Percentiles rank a stretch among this genome's conserved stretches.
Conservation (phyloP, 2,888 invertebrate genomes). For the Mesoligia furuncula region DNA sequence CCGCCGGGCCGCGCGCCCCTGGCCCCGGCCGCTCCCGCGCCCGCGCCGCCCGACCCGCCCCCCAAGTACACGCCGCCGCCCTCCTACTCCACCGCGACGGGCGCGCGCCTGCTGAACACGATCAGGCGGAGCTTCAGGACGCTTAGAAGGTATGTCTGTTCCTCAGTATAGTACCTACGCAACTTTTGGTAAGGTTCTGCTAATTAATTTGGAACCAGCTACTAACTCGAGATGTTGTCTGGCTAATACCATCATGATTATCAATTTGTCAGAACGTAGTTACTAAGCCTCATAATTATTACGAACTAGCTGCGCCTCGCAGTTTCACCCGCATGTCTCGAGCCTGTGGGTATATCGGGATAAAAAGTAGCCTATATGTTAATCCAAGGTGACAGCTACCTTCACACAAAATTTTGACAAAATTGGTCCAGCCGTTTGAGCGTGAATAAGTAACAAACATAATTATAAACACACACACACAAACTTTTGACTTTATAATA, state of each 20-base stretch:
- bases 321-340: too few species aligned
- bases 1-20: slow-evolving; percentile 56
- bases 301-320: too few species aligned
- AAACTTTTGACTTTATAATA: too few species aligned
- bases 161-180: background rate
- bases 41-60: slow-evolving; percentile 92
- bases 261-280: background rate
- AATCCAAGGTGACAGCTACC: too few species aligned
- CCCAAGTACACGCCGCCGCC: slow-evolving; percentile 98
- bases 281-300: background rate
- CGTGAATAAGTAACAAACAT: too few species aligned
- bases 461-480: too few species aligned
- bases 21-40: slow-evolving; percentile 44
- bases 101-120: slow-evolving; percentile 95
- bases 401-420: too few species aligned
- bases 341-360: too few species aligned
- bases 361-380: too few species aligned
- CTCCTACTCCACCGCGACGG: slow-evolving; percentile 97
- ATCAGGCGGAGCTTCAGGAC: slow-evolving; percentile 94
- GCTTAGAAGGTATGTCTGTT: slow-evolving; percentile 79
- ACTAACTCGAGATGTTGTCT: too few species aligned
- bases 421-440: too few species aligned
- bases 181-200: background rate
- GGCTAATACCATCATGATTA: background rate
- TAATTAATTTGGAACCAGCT: background rate